A percentile compares a stretch with the other conserved stretches of the same genome.
These are phyloP conservation scores for Tapera naevia DNA, from an alignment of 2,797 vertebrate species.

Conservation along the genomic window DNA sequence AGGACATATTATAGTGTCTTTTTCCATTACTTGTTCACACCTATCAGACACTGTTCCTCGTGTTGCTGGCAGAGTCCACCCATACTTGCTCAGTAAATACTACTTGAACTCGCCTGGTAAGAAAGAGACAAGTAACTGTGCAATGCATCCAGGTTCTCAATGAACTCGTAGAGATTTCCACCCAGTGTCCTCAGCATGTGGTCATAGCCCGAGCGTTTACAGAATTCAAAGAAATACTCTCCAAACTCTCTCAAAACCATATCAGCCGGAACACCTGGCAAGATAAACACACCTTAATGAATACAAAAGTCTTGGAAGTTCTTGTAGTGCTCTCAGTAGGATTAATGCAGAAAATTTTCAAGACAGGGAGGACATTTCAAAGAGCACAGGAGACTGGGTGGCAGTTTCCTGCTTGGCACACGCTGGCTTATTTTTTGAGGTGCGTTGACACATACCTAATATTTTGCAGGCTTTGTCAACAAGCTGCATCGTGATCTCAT, in stretches of 20 bases:
- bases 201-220: slow-evolving; percentile 83
- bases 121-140: slow-evolving; percentile 85
- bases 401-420: not conserved
- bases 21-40: not conserved
- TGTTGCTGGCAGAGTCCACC: not conserved
- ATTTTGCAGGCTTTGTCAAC: slow-evolving; percentile 78
- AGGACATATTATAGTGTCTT: not conserved
- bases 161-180: slow-evolving; percentile 83
- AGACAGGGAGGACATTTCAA: not conserved
- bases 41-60: not conserved
- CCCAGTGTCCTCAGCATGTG: slow-evolving; percentile 85
- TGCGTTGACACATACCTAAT: slow-evolving; percentile 58
- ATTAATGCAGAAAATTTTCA: not conserved
- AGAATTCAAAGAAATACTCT: slow-evolving; percentile 85
- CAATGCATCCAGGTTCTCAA: slow-evolving; percentile 82
- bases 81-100: not conserved
- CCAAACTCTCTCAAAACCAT: slow-evolving; percentile 81
- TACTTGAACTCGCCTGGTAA: slow-evolving; percentile 76
- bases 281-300: slow-evolving; percentile 18
- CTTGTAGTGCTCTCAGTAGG: not conserved
- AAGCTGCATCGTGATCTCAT: slow-evolving; percentile 81
- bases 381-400: not conserved
- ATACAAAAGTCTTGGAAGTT: not conserved
- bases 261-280: slow-evolving; percentile 75
- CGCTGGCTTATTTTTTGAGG: not conserved